These are phyloP conservation scores for Cyaniris semiargus DNA, from an alignment of 2,888 invertebrate genomes.

Conservation along the genomic window DNA sequence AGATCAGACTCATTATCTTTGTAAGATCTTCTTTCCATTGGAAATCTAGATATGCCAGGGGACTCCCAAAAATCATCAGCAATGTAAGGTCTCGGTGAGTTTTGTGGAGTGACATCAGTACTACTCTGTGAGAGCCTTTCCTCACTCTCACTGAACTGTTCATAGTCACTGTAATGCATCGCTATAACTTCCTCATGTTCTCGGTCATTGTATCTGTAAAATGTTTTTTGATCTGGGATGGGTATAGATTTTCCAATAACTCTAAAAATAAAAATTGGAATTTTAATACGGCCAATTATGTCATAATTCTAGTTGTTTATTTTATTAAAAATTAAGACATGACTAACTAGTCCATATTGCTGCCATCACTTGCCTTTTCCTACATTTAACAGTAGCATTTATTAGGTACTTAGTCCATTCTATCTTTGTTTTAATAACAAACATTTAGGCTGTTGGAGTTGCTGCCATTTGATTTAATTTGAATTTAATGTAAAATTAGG, in stretches of 20 bases:
- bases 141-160: slow-evolving; percentile 69
- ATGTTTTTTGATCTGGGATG: slow-evolving; percentile 57
- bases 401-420: too few relatives aligned
- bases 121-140: slow-evolving; percentile 72
- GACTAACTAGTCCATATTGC: too few relatives aligned
- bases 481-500: too few relatives aligned
- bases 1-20: slow-evolving; percentile 56
- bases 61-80: slow-evolving; percentile 55
- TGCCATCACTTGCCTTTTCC: too few relatives aligned
- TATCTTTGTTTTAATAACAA: too few relatives aligned
- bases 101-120: slow-evolving; percentile 70
- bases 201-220: slow-evolving; percentile 55
- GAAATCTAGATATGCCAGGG: slow-evolving; percentile 40
- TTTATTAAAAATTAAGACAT: too few relatives aligned
- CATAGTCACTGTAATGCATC: slow-evolving; percentile 71
- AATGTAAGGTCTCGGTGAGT: slow-evolving; percentile 63
- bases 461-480: too few relatives aligned
- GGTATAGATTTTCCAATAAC: slow-evolving; percentile 64
- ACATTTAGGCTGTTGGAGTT: too few relatives aligned
- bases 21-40: slow-evolving; percentile 49
- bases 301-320: neutral
- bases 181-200: slow-evolving; percentile 73
- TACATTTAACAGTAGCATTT: too few relatives aligned
- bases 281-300: neutral
- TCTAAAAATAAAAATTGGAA: slow-evolving; percentile 48